Evolutionary conservation across 2,797 vertebrate genomes (phyloP).

Genomic region (Selene dorsalis): DNA sequence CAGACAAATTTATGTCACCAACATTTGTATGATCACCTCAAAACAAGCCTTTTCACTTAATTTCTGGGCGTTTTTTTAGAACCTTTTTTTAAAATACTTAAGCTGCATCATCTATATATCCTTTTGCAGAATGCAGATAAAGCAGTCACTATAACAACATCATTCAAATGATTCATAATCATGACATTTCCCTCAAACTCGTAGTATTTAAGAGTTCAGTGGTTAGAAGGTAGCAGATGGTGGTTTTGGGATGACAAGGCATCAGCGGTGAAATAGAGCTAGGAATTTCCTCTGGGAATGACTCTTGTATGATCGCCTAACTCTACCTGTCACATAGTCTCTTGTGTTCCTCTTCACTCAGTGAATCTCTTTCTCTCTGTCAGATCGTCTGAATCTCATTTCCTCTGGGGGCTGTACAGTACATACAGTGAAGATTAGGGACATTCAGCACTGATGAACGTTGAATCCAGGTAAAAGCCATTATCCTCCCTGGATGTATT

Average conservation of each 20-base stretch:
- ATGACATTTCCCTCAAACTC: not conserved
- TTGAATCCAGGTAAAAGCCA: constrained; percentile 26
- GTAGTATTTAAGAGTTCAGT: constrained; percentile 23
- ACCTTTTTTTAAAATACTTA: too few species aligned
- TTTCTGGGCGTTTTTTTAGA: too few species aligned
- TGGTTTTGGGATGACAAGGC: constrained; percentile 57
- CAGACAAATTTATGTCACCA: constrained; percentile 1
- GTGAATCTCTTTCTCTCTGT: constrained; percentile 23
- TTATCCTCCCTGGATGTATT: constrained; percentile 13
- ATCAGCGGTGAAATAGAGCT: constrained; percentile 53
- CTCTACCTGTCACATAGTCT: constrained; percentile 53
- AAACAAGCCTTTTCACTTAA: constrained; percentile 7
- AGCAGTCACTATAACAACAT: not conserved
- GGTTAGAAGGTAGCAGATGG: constrained; percentile 39
- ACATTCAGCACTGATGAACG: constrained; percentile 12
- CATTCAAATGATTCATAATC: not conserved
- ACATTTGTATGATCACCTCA: constrained; percentile 39
- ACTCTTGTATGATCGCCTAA: constrained; percentile 21
- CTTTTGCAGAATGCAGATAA: not conserved
- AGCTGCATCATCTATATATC: not conserved
- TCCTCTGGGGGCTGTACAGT: constrained; percentile 17
- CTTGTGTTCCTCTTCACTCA: constrained; percentile 23
- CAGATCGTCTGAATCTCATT: constrained; percentile 27
- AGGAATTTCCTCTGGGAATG: constrained; percentile 47
- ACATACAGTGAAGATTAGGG: constrained; percentile 11